Base-by-base conservation (phyloP, 2,888 invertebrate genomes). In the Trissolcus brochymenae region DNA sequence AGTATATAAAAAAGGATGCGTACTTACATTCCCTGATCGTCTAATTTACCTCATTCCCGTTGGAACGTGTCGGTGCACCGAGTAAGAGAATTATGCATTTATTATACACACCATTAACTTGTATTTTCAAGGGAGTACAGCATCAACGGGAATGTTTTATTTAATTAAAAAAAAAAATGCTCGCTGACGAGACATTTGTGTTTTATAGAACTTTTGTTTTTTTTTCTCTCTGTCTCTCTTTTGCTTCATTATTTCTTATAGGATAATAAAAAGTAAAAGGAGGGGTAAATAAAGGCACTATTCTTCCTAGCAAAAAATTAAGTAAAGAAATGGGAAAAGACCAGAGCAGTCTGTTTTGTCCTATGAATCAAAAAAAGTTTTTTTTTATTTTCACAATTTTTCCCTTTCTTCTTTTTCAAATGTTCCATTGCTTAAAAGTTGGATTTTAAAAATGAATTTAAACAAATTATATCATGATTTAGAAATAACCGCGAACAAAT, bases 271-370 rank as follows among this genome's bases (percentile, higher is more conserved):
- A 59, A 62, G 67, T 40, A 60, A 54, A 46, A 21, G 54, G 59
- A 53, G 49, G n/a, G 14, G 16, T 46, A 14, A 14, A 46, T 14
- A 1, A 46, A n/a, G 46, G 46, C 62, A 46, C 65, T 55, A 55
- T 73, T 67, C 61, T 67, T 67, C 57, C 41, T 46, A 16, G 46
- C 50, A 46, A 41, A 40, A 68, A 66, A 70, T 76, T 62, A 50
- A 72, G 56, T 76, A 60, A 68, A 72, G 78, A 7, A 46, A 16
- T 11, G 46, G 7, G 7, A 35, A 35, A 35, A 35, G 35, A 35
- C 62, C 77, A 79, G 76, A 73, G 54, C 78, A 80, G 75, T 80
- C 77, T 81, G 80, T 80, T 81, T 81, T 80, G 80, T 82, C 79
- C 78, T 79, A 76, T 64, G 76, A 72, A 61, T 73, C 41, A 61